Percentiles rank a stretch among this genome's conserved stretches.
phyloP scores from a whole-genome alignment of 2,797 vertebrate genomes.

The Phrynocephalus forsythii region DNA sequence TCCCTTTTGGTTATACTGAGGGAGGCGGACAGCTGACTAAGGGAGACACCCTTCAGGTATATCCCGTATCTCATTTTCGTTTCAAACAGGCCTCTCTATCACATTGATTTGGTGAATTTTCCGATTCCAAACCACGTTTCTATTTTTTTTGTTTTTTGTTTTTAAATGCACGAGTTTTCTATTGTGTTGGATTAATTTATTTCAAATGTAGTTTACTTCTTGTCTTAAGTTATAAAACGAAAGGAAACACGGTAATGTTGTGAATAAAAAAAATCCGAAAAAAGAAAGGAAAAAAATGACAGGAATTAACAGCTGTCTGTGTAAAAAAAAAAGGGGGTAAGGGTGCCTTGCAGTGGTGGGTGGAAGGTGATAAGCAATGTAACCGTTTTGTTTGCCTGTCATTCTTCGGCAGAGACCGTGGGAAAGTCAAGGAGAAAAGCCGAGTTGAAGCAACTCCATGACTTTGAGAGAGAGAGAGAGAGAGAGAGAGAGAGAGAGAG shows the following conservation, averaged over 20 bases:
- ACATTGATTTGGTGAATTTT: conserved; percentile 44
- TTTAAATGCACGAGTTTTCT: conserved; percentile 60
- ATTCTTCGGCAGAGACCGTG: neutral
- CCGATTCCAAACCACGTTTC: conserved; percentile 71
- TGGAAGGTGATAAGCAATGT: neutral
- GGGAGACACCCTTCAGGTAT: conserved; percentile 43
- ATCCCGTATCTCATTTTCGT: neutral
- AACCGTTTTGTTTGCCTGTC: neutral
- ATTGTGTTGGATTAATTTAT: conserved; percentile 88
- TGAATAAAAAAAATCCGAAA: conserved; percentile 76
- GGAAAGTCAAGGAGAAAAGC: neutral
- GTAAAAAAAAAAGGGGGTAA: neutral
- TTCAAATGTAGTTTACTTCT: conserved; percentile 85
- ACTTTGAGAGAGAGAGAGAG: neutral
- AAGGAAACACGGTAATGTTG: conserved; percentile 74
- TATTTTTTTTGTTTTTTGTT: conserved; percentile 60
- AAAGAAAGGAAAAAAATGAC: conserved; percentile 35
- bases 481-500: neutral
- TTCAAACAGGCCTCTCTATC: conserved; percentile 71
- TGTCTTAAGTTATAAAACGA: conserved; percentile 80
- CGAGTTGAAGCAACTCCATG: neutral
- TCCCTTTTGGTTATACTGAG: too few species aligned
- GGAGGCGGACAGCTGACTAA: conserved; percentile 44
- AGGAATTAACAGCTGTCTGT: conserved; percentile 47
- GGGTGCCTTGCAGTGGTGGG: too few species aligned